A percentile compares a stretch with the other conserved stretches of the same genome.
phyloP scores from a whole-genome alignment of 2,113 vertebrate species.

The Perognathus longimembris region DNA sequence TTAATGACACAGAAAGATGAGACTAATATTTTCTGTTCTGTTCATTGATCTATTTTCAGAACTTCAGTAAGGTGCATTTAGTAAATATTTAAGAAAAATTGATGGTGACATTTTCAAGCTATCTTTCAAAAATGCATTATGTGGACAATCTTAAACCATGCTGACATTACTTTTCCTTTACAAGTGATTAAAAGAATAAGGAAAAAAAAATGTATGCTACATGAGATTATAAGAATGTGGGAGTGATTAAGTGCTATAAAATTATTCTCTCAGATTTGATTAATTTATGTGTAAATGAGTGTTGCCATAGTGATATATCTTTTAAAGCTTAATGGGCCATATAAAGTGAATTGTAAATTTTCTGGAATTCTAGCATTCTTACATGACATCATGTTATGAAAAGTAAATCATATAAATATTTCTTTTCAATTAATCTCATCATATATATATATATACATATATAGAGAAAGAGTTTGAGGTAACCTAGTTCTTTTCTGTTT shows the following conservation, averaged over 20 bases:
- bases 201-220: not conserved
- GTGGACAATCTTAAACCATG: not conserved
- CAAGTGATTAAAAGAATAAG: not conserved
- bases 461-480: too few relatives aligned
- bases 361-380: not conserved
- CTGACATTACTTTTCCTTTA: not conserved
- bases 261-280: not conserved
- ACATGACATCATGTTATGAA: not conserved
- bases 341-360: not conserved
- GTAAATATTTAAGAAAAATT: not conserved
- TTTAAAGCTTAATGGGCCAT: not conserved
- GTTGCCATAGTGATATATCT: not conserved
- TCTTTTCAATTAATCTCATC: not conserved
- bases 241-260: not conserved
- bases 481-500: too few relatives aligned
- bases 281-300: not conserved
- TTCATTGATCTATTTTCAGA: not conserved
- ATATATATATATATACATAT: too few relatives aligned
- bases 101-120: not conserved
- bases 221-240: not conserved
- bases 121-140: not conserved
- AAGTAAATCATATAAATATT: not conserved
- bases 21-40: not conserved
- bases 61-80: not conserved
- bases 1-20: too few relatives aligned